A percentile compares a stretch with the other conserved stretches of the same genome.
Evolutionary conservation across 2,113 vertebrate species (phyloP).

Genomic region (Dissostichus mawsoni): DNA sequence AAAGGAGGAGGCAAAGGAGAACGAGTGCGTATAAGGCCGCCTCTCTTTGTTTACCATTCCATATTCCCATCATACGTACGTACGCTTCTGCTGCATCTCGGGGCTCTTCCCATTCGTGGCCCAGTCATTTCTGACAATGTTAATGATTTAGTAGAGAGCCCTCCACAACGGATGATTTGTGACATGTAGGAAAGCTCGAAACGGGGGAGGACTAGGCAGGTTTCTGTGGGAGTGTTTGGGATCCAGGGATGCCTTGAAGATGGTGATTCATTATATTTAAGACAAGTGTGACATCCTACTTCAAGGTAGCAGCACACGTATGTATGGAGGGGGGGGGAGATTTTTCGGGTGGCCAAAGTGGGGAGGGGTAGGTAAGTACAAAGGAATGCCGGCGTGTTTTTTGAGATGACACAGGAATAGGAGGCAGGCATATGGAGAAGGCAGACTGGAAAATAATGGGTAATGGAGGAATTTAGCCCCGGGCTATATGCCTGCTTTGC

Average conservation of each 20-base stretch:
- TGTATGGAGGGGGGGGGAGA: slow-evolving; percentile 86
- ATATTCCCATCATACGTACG: slow-evolving; percentile 78
- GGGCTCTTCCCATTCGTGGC: slow-evolving; percentile 83
- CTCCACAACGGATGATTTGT: slow-evolving; percentile 95
- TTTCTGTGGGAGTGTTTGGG: slow-evolving; percentile 96
- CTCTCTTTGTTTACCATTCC: slow-evolving; percentile 82
- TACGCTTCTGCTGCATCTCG: slow-evolving; percentile 75
- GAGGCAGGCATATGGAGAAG: slow-evolving; percentile 95
- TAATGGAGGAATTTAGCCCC: slow-evolving; percentile 99
- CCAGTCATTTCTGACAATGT: slow-evolving; percentile 97
- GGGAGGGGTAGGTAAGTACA: slow-evolving; percentile 93
- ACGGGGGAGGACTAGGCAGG: slow-evolving; percentile 91
- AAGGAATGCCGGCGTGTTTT: slow-evolving; percentile 97
- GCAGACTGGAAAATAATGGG: slow-evolving; percentile 99
- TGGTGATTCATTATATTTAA: slow-evolving; percentile 99
- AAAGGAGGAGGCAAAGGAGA: slow-evolving; percentile 55
- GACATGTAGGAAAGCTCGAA: slow-evolving; percentile 94
- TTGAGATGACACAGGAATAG: slow-evolving; percentile 95
- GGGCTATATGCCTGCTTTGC: slow-evolving; percentile 99
- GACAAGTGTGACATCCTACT: slow-evolving; percentile 99
- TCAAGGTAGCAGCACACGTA: slow-evolving; percentile 96
- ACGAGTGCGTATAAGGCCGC: slow-evolving; percentile 57
- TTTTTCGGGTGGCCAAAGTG: slow-evolving; percentile 92
- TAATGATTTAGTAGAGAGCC: slow-evolving; percentile 98
- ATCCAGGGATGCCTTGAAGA: slow-evolving; percentile 98